Evolutionary conservation across 2,888 invertebrate genomes (phyloP).

Genomic region (Pollenia angustigena): DNA sequence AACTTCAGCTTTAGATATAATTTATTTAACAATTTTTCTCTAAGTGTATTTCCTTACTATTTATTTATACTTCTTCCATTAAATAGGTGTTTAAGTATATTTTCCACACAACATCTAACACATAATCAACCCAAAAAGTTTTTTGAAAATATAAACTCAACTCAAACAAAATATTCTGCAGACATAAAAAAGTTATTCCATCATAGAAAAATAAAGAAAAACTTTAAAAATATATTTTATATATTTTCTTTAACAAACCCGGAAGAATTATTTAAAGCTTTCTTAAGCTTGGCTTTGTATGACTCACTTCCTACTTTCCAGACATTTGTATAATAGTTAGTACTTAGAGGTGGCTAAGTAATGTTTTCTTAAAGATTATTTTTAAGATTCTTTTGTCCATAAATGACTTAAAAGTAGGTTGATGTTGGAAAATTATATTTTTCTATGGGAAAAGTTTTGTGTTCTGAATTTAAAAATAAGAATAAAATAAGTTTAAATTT

Average conservation of each 20-base stretch:
- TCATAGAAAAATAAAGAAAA: constrained; percentile 2
- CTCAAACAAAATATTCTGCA: too few relatives aligned
- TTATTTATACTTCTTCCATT: constrained; percentile 22
- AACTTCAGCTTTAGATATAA: neutral
- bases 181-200: constrained; percentile 7
- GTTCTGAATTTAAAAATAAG: neutral
- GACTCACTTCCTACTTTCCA: neutral
- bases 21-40: neutral
- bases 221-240: neutral
- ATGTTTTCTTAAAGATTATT: constrained; percentile 11
- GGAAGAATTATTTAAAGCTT: constrained; percentile 26
- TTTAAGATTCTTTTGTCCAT: neutral
- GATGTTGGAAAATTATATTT: constrained; percentile 2
- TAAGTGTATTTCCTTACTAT: neutral
- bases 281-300: constrained; percentile 21
- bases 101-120: constrained; percentile 47
- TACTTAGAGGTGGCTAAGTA: neutral
- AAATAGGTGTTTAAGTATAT: constrained; percentile 51
- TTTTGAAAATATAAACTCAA: constrained; percentile 10
- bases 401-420: neutral
- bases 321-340: neutral
- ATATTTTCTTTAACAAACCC: constrained; percentile 18
- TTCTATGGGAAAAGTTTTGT: constrained; percentile 24
- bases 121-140: constrained; percentile 56
- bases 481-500: too few relatives aligned